Evolutionary conservation across 2,888 invertebrate genomes (phyloP), one percentile per base, ranked within the genome.

Genomic region (Stramonita haemastoma): DNA sequence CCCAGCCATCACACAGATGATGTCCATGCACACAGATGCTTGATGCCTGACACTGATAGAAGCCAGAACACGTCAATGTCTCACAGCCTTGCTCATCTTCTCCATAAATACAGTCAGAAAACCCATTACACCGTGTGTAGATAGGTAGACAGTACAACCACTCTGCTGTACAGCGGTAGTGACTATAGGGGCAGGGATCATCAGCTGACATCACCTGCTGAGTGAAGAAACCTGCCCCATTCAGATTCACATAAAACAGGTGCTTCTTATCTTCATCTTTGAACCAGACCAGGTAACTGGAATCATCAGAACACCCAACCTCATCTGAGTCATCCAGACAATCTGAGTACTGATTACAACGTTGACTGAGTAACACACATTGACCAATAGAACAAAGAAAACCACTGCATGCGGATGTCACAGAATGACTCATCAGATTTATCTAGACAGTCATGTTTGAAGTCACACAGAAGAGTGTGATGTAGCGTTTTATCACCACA

Each of bases 81-180:
- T 83, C 6, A 46, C 81, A 83, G 1, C 36, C 46, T 4, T 29
- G 46, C 36, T 83, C 81, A 22, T 83, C 81, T 22, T 83, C 81
- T 6, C 46, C 36, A 46, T 83, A 26, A 11, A 46, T 26, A 46
- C 81, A 83, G 81, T 83, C 81, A 83, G 81, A 29, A 46, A 46
- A 83, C 13, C 46, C 46, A 29, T 83, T 83, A n/a, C 81, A 83
- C 26, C 26, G 81, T 6, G 81, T 83, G 81, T 83, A 46, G 81
- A 83, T 46, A 83, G 81, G 81, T 6, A 83, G 81, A 46, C 81
- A 83, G 26, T 83, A 46, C 81, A 83, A 29, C 81, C 81, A 83
- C 36, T 83, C 81, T 5, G 36, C 46, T 46, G 26, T 19, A 29
- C 81, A 83, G 22, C 29, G 81, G 46, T 83, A 83, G 22, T 83